These are phyloP conservation scores for Pachymerium ferrugineum DNA, from an alignment of 2,888 invertebrate genomes.

Conservation along the genomic window DNA sequence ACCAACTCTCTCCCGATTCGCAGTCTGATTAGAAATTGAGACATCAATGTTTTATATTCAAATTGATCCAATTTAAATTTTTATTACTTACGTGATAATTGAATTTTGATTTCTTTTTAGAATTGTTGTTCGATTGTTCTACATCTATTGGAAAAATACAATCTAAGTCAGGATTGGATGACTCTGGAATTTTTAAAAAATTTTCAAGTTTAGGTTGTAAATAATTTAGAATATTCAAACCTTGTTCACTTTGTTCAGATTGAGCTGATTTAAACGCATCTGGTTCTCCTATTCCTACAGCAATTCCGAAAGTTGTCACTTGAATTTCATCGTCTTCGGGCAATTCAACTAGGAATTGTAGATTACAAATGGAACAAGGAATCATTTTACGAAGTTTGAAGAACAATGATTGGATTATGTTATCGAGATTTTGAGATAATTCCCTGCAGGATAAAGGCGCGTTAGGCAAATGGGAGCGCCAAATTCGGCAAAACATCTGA, in stretches of 20 bases:
- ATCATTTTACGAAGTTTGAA: constrained; percentile 83
- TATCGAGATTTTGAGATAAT: constrained; percentile 50
- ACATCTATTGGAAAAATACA: constrained; percentile 40
- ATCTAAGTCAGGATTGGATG: constrained; percentile 37
- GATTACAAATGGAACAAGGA: constrained; percentile 76
- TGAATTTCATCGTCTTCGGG: constrained; percentile 75
- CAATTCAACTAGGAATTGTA: constrained; percentile 75
- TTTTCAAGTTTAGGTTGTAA: background rate
- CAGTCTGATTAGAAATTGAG: background rate
- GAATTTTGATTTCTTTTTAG: background rate
- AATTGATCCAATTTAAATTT: background rate
- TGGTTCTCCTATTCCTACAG: constrained; percentile 58
- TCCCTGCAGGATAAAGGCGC: constrained; percentile 40
- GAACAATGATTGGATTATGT: constrained; percentile 57
- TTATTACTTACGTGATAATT: background rate
- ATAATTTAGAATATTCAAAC: no score
- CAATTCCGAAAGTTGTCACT: constrained; percentile 69
- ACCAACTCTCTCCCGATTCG: constrained; percentile 57
- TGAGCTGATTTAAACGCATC: background rate
- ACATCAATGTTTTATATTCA: background rate
- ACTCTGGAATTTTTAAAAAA: background rate
- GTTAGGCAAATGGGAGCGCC: constrained; percentile 50
- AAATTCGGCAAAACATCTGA: constrained; percentile 81
- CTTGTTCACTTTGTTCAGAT: background rate
- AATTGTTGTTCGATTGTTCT: constrained; percentile 33